These are phyloP conservation scores for Lottia scabra DNA, from an alignment of 2,888 invertebrate species.

Conservation along the genomic window DNA sequence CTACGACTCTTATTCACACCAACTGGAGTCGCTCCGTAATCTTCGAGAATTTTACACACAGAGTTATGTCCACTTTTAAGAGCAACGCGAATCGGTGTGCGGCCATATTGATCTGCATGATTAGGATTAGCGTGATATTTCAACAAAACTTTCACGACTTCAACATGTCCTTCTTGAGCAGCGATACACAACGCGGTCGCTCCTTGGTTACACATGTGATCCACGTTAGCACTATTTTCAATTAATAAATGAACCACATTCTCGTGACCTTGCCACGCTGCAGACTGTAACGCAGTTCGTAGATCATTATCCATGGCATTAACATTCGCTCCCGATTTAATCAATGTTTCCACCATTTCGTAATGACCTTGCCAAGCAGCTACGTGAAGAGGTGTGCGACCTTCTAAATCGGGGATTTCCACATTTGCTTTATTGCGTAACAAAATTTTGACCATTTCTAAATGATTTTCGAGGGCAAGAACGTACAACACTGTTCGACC, in stretches of 20 bases:
- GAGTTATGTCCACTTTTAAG: constrained; percentile 90
- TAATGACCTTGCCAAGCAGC: constrained; percentile 90
- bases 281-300: constrained; percentile 92
- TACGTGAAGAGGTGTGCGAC: constrained; percentile 82
- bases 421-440: constrained; percentile 79
- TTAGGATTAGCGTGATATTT: constrained; percentile 70
- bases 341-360: constrained; percentile 82
- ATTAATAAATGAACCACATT: constrained; percentile 83
- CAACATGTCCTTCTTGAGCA: constrained; percentile 94
- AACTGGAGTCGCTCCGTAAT: constrained; percentile 75
- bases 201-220: constrained; percentile 94
- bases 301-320: constrained; percentile 73
- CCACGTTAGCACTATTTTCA: constrained; percentile 83
- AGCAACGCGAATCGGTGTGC: constrained; percentile 78
- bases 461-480: constrained; percentile 75
- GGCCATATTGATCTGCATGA: constrained; percentile 70
- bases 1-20: constrained; percentile 53
- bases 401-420: constrained; percentile 90
- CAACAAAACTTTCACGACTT: constrained; percentile 81
- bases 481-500: constrained; percentile 92
- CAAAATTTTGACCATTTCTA: constrained; percentile 70
- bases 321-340: constrained; percentile 86
- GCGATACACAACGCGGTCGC: constrained; percentile 94
- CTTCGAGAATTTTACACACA: constrained; percentile 74
- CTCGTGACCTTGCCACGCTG: constrained; percentile 94